Evolutionary conservation across 2,797 vertebrate species (phyloP), one percentile per base, ranked within the genome.

Genomic region (Sebastes umbrosus): DNA sequence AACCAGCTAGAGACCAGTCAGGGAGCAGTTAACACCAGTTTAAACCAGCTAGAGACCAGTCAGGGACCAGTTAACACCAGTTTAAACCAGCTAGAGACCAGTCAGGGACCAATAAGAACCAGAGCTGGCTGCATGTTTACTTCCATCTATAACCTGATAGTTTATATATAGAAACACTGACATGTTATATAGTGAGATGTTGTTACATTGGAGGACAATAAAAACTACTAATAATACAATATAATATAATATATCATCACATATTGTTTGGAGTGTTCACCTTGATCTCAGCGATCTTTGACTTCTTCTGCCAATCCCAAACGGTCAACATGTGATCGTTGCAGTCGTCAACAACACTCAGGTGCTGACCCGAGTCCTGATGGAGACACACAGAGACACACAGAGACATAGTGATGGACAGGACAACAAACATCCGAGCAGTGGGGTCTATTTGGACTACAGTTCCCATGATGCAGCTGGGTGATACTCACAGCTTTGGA

Each of bases 291-390:
- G 98, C 97, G 22, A 97, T 95, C 96, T 98, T 99, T 24, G 96
- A 96, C 88, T 98, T 99, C 94, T 95, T 99, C 89, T 97, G 97
- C 98, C 97, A 99, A 73, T 99, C 98, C 98, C 98, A 99, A 7
- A 99, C 97, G 1, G 98, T 99, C 84, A 99, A 91, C 98, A 99
- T 99, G 93, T 99, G 98, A 65, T 99, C 98, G 13, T 99, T 99
- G 67, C 97, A 98, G 91, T 99, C 98, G 73, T 99, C 98, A 8
- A 99, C 96, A 68, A 99, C 98, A 70, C 97, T 97, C 82, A 99
- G 95, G 94, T 99, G 98, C 84, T 95, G 94, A 59, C 98, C 98
- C 4, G 97, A 98, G 94, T 99, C 98, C 98, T 99, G 90, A 55
- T 1, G 32, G 22, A 63, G 16, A 52, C 13, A 72, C 27, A 39